Percentiles rank a stretch among this genome's conserved stretches.
Evolutionary conservation across 2,888 invertebrate genomes (phyloP).

Genomic region (Hecatera dysodea): DNA sequence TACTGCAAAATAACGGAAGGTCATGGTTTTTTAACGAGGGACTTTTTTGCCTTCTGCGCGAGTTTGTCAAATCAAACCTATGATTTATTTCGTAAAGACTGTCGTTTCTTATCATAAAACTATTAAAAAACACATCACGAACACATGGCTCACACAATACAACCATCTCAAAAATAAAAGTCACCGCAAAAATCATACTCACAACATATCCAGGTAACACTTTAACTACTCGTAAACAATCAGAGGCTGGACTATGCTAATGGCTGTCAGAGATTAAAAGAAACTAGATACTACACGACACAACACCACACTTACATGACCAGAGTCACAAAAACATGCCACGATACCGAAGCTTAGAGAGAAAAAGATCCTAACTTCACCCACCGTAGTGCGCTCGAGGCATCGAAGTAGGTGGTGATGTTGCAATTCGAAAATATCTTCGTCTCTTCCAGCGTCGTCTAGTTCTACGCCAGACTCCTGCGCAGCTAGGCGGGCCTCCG

Average conservation of each 20-base stretch:
- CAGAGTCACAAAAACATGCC: constrained; percentile 58
- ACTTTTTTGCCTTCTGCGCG: constrained; percentile 12
- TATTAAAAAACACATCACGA: constrained; percentile 34
- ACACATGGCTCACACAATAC: constrained; percentile 42
- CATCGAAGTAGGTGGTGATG: constrained; percentile 99
- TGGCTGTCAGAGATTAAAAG: constrained; percentile 35
- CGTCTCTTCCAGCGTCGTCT: constrained; percentile 97
- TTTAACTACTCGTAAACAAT: constrained; percentile 54
- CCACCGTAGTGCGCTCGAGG: constrained; percentile 98
- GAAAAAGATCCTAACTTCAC: constrained; percentile 56
- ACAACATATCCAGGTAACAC: constrained; percentile 47
- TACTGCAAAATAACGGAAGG: constrained; percentile 44
- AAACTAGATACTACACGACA: constrained; percentile 50
- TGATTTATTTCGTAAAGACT: not conserved
- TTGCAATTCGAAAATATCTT: constrained; percentile 99
- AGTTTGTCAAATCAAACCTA: constrained; percentile 6
- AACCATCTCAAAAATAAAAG: constrained; percentile 40
- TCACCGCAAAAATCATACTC: constrained; percentile 50
- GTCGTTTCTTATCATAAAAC: constrained; percentile 30
- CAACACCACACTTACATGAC: constrained; percentile 60
- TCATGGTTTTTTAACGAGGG: constrained; percentile 26
- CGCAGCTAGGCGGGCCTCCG: constrained; percentile 98
- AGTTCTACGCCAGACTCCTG: constrained; percentile 98
- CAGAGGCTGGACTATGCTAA: constrained; percentile 54
- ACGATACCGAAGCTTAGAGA: constrained; percentile 49